Evolutionary conservation across 2,797 vertebrate genomes (phyloP).

Genomic region (Sebastiscus albofasciatus): DNA sequence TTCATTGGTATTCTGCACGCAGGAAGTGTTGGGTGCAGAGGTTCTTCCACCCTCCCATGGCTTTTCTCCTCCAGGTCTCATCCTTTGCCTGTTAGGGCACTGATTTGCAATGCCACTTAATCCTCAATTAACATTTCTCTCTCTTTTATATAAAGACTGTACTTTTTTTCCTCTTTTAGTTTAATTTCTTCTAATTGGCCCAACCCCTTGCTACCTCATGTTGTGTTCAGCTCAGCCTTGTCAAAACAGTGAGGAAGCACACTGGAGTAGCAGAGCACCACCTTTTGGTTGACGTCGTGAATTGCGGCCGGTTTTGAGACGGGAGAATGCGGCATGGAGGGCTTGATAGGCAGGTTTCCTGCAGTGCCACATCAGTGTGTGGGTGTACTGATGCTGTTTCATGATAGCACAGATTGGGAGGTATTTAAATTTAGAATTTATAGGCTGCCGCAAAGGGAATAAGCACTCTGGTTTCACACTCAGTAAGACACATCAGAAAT

Average conservation of each 20-base stretch:
- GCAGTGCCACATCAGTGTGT: slow-evolving; percentile 32
- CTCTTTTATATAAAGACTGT: slow-evolving; percentile 19
- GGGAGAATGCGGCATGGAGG: slow-evolving; percentile 23
- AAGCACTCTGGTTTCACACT: slow-evolving; percentile 10
- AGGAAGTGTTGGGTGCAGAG: slow-evolving; percentile 64
- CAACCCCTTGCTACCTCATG: neutral
- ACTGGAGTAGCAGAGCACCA: slow-evolving; percentile 76
- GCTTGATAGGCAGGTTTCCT: slow-evolving; percentile 41
- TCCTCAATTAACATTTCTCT: slow-evolving; percentile 50
- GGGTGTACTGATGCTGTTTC: slow-evolving; percentile 24
- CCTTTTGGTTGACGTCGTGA: slow-evolving; percentile 59
- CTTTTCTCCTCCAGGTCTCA: slow-evolving; percentile 42
- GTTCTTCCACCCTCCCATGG: slow-evolving; percentile 44
- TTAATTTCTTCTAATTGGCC: slow-evolving; percentile 46
- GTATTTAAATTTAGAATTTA: slow-evolving; percentile 31
- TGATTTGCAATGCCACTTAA: slow-evolving; percentile 43
- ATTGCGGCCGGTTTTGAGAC: slow-evolving; percentile 41
- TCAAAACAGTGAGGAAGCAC: neutral
- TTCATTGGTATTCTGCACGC: slow-evolving; percentile 79
- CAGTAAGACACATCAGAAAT: slow-evolving; percentile 9
- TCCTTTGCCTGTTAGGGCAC: slow-evolving; percentile 14
- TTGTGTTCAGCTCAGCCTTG: neutral
- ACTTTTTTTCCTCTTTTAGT: slow-evolving; percentile 23
- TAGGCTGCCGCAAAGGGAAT: neutral
- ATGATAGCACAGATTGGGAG: slow-evolving; percentile 21